Base-by-base conservation (phyloP, 2,113 vertebrate genomes). In the Morone saxatilis region DNA sequence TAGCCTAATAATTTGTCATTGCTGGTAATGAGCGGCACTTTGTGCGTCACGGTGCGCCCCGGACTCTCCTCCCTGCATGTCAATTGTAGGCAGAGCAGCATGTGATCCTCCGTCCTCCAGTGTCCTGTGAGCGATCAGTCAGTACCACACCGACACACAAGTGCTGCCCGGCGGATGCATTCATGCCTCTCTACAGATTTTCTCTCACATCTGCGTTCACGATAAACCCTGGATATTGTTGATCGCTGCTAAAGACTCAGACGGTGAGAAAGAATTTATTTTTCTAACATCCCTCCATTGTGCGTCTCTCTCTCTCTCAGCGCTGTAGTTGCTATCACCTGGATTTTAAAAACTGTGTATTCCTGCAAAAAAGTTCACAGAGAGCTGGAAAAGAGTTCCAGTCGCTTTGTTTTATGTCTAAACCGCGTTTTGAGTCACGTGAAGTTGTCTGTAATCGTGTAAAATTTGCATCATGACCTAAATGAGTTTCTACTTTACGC, bases 21-120 rank as follows among this genome's bases (percentile, higher is more conserved):
- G 86, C 16, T 41, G 38, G 12, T 66, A 17, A 62, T n/a, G 80
- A 80, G 75, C 56, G 13, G 74, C 82, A 19, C 76, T 69, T 7
- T 17, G 91, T 94, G 94, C 92, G 94, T 94, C 93, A 94, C 88
- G 53, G 86, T 60, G 89, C 81, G 89, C 71, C 56, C 80, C 38
- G 77, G 48, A 81, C 90, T 76, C 87, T 86, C 90, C 88, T 77
- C 86, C 90, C 86, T 54, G 85, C 69, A 61, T 82, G 90, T 80
- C 60, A 88, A 78, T 76, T 50, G 84, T 45, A 61, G 86, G 78
- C 59, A 74, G 71, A 73, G 88, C 78, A 84, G 89, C 92, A 84
- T 75, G 89, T 93, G 92, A 92, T 81, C 70, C 78, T 76, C 74
- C 62, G 53, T 84, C 92, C 87, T 79, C 72, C 81, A 78, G 53